Evolutionary conservation across 2,888 invertebrate genomes (phyloP), one percentile per base, ranked within the genome.

Genomic region (Dryobota labecula): DNA sequence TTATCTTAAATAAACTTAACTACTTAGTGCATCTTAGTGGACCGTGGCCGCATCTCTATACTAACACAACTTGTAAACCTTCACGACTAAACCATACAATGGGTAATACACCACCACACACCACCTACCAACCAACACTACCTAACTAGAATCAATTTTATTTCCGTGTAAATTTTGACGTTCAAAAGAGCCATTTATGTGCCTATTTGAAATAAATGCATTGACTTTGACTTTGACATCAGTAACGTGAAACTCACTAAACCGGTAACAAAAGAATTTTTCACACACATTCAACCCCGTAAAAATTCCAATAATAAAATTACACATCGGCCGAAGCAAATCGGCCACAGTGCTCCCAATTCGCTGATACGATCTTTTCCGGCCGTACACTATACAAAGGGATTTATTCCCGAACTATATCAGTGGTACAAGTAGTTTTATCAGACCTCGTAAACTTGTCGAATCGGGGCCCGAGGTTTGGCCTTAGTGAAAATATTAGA

Each of bases 401-500:
- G 62, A 82, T 84, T 82, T 84, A 82, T 78, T 66, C 58, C n/a
- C 33, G 33, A 63, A 72, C 58, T 70, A 43, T 70, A 76, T 66
- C 53, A 68, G 70, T 73, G 24, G 64, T 73, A 60, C 69, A 60
- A 65, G 78, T 73, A 67, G 76, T 85, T 87, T 86, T 87, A 89
- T 87, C 85, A 80, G 72, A 47, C 65, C 62, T 86, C 91, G 84
- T 91, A 90, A 91, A 91, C 71, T 88, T 87, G 86, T 84, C 78
- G 78, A 83, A 86, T 80, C 76, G 85, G 74, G 80, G 78, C 78
- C 80, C 86, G 86, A 87, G 89, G 87, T 88, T 88, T 82, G 83
- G 84, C 80, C 83, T 85, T 87, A 89, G 90, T 89, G 89, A 91
- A 91, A 90, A 90, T 89, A 90, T 88, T 86, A 86, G 85, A 84